Evolutionary conservation across 2,888 invertebrate genomes (phyloP).

Genomic region (Volucella zonaria): DNA sequence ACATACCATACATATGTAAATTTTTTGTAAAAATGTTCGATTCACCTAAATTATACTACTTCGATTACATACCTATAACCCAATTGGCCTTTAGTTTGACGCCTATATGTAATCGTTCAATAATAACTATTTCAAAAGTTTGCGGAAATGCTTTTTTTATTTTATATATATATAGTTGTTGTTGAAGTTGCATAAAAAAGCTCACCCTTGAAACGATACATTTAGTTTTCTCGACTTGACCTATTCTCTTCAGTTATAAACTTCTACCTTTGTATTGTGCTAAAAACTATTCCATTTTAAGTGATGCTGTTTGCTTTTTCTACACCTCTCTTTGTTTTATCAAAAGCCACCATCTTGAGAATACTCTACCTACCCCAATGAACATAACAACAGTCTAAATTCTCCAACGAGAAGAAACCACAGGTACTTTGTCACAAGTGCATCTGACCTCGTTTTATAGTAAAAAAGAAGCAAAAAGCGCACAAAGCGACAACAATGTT

Average conservation of each 20-base stretch:
- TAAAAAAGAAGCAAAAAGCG: conserved; percentile 25
- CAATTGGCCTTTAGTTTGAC: too few relatives aligned
- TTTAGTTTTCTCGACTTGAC: conserved; percentile 34
- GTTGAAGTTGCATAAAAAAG: too few relatives aligned
- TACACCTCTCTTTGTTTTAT: conserved; percentile 57
- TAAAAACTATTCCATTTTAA: conserved; percentile 63
- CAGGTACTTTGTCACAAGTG: conserved; percentile 57
- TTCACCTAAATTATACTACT: too few relatives aligned
- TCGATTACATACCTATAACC: too few relatives aligned
- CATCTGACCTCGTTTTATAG: conserved; percentile 67
- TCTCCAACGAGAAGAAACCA: conserved; percentile 47
- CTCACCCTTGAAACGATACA: conserved; percentile 9
- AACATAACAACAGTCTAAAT: conserved; percentile 61
- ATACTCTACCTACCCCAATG: conserved; percentile 54
- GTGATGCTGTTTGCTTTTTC: conserved; percentile 58
- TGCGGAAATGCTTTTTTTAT: too few relatives aligned
- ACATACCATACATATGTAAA: too few relatives aligned
- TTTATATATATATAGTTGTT: too few relatives aligned
- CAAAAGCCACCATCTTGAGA: conserved; percentile 60
- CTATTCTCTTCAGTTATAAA: conserved; percentile 12
- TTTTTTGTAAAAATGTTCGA: too few relatives aligned
- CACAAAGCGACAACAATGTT: conserved; percentile 23
- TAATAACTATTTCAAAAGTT: too few relatives aligned
- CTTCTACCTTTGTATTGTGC: neutral
- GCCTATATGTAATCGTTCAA: too few relatives aligned